Conservation (phyloP, 2,888 invertebrate genomes). For the Xanthia icteritia region DNA sequence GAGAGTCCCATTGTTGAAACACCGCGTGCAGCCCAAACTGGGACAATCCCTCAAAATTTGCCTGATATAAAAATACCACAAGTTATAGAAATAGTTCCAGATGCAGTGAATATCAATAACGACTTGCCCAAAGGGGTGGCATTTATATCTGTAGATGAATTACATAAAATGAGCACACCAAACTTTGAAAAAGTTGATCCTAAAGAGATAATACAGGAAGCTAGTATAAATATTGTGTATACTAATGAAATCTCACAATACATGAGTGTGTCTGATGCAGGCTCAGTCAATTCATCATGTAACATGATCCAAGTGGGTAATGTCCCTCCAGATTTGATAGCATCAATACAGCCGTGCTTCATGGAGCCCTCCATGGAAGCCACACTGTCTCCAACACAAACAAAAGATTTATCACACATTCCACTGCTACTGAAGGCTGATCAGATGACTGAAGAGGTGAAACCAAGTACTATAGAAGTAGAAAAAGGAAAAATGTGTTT, state of each 20-base stretch:
- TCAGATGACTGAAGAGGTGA: slow-evolving; percentile 61
- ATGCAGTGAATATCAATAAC: slow-evolving; percentile 76
- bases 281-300: slow-evolving; percentile 72
- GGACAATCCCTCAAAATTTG: slow-evolving; percentile 66
- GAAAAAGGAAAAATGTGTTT: slow-evolving; percentile 85
- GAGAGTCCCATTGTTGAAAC: slow-evolving; percentile 72
- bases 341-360: slow-evolving; percentile 80
- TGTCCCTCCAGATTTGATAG: slow-evolving; percentile 86
- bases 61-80: slow-evolving; percentile 84
- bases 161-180: slow-evolving; percentile 87
- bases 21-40: slow-evolving; percentile 60
- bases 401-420: slow-evolving; percentile 66
- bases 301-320: slow-evolving; percentile 82
- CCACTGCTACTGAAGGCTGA: slow-evolving; percentile 72
- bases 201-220: slow-evolving; percentile 88
- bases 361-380: slow-evolving; percentile 62
- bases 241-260: slow-evolving; percentile 84
- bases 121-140: slow-evolving; percentile 85
- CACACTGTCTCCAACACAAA: slow-evolving; percentile 68
- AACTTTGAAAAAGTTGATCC: slow-evolving; percentile 88
- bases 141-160: slow-evolving; percentile 86
- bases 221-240: slow-evolving; percentile 88
- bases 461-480: slow-evolving; percentile 60
- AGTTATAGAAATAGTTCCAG: slow-evolving; percentile 87
- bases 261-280: slow-evolving; percentile 79